phyloP scores from a whole-genome alignment of 1,140 invertebrate species.

The Lepidurus arcticus region DNA sequence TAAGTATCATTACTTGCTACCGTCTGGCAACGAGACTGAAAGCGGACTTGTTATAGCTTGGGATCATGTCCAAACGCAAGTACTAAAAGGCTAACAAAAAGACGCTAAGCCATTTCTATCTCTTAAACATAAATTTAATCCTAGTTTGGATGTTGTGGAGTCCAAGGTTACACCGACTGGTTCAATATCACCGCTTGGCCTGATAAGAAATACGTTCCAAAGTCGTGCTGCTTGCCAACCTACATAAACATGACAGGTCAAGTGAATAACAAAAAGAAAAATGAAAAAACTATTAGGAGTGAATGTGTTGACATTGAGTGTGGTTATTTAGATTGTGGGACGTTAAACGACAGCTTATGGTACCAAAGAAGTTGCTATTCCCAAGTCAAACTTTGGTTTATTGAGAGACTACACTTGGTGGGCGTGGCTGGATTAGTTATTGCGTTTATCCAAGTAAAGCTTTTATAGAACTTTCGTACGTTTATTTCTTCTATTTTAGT shows the following conservation, averaged over 20 bases:
- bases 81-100: constrained; percentile 43
- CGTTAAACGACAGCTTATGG: constrained; percentile 52
- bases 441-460: constrained; percentile 57
- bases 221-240: constrained; percentile 66
- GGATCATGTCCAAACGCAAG: constrained; percentile 65
- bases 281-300: not conserved
- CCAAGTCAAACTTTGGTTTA: constrained; percentile 61
- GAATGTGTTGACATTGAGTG: not conserved
- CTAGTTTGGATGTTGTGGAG: constrained; percentile 79
- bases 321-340: constrained; percentile 44
- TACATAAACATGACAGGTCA: constrained; percentile 46
- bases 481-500: constrained; percentile 46
- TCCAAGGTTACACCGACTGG: constrained; percentile 75
- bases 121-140: constrained; percentile 37
- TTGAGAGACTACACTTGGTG: constrained; percentile 61
- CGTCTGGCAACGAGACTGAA: constrained; percentile 49
- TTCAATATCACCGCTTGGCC: constrained; percentile 73
- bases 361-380: constrained; percentile 61
- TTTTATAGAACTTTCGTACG: not conserved
- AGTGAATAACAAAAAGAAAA: constrained; percentile 20
- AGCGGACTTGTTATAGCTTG: constrained; percentile 57
- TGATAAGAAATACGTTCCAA: constrained; percentile 63
- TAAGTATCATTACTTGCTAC: constrained; percentile 54
- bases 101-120: not conserved
- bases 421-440: constrained; percentile 63